Base-by-base conservation (phyloP, 2,888 invertebrate species). In the Euplexia lucipara region DNA sequence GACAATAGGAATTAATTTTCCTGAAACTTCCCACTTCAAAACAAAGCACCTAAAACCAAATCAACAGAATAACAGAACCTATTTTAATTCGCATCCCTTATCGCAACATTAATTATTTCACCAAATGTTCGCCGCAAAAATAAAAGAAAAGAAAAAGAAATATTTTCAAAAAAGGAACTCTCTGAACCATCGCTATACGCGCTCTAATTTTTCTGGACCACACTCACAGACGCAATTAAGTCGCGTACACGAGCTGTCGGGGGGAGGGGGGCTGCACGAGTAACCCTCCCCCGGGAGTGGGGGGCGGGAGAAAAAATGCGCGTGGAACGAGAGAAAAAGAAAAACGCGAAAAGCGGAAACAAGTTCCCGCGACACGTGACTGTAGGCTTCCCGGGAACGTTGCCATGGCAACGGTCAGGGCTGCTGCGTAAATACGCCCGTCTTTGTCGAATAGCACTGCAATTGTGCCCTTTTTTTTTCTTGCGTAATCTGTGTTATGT, bases 171-270 rank as follows among this genome's bases (percentile, higher is more conserved):
- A 69, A 56, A 56, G 26, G 78, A 69, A 71, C 87, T 91, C 93
- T 93, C 90, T 87, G 78, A 67, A 70, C 73, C 54, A 35, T 34
- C 42, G 78, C 79, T 92, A 90, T 83, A 81, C 92, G 85, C 81
- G 94, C 88, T 93, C 94, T 95, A 94, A 95, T 94, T 95, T 95
- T 93, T 94, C 91, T 91, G 94, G 92, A 94, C 95, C 95, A 95
- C 95, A 94, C 95, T 94, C 95, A 95, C 95, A 95, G 95, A 92
- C 95, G 94, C 95, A 95, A 95, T 95, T 95, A 95, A 95, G 95
- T 92, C 91, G 89, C 93, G 92, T 92, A 93, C 93, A 93, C 93
- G 92, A 91, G 92, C 89, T 87, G 86, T 87, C 81, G 88, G 88
- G 90, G 89, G 88, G 70, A 78, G 66, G 73, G 73, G 75, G 78